phyloP scores from a whole-genome alignment of 2,888 invertebrate genomes.

The Lasioglossum pauxillum region DNA sequence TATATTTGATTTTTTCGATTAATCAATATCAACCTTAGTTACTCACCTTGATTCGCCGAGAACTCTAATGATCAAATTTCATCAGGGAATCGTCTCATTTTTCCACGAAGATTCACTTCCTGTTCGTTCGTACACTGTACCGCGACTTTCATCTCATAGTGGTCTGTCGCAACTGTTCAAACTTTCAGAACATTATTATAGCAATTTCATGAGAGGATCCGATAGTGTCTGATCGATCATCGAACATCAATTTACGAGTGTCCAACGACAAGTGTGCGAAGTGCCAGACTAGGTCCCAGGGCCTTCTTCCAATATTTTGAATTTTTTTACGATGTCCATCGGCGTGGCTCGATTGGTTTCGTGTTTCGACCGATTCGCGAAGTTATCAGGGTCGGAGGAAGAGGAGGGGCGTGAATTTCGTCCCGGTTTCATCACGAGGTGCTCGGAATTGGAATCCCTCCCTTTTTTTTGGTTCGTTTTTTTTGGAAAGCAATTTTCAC shows the following conservation, averaged over 20 bases:
- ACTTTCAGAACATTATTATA: neutral
- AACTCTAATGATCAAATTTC: too few relatives aligned
- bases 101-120: too few relatives aligned
- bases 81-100: too few relatives aligned
- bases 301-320: neutral
- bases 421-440: constrained; percentile 45
- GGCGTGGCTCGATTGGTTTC: neutral
- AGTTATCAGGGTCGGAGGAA: constrained; percentile 22
- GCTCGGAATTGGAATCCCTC: constrained; percentile 42
- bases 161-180: neutral
- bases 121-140: neutral
- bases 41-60: too few relatives aligned
- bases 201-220: neutral
- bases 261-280: neutral
- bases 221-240: neutral
- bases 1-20: too few relatives aligned
- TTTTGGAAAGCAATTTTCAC: constrained; percentile 50
- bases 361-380: constrained; percentile 10
- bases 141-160: neutral
- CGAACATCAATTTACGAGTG: neutral
- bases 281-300: neutral
- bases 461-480: constrained; percentile 21
- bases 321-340: neutral
- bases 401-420: constrained; percentile 44
- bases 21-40: too few relatives aligned